Evolutionary conservation across 2,113 vertebrate genomes (phyloP).

Genomic region (Etia nguti): DNA sequence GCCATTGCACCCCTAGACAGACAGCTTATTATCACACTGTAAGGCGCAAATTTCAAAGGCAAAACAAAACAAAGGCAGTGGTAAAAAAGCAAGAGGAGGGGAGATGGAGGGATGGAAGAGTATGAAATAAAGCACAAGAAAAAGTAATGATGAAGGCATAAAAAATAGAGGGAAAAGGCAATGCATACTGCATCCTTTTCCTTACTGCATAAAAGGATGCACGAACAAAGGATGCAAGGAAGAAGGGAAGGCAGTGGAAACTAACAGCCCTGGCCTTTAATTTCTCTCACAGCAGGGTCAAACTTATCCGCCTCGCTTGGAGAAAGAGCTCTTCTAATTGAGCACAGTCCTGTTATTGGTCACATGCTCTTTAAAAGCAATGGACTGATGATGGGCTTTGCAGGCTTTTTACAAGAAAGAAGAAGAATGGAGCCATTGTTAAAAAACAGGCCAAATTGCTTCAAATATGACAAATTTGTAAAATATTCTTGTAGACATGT

Average conservation of each 20-base stretch:
- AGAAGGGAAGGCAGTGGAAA: background rate
- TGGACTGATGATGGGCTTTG: constrained; percentile 6
- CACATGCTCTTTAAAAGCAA: constrained; percentile 15
- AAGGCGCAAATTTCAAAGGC: constrained; percentile 27
- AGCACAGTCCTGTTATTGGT: constrained; percentile 1
- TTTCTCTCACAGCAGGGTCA: constrained; percentile 22
- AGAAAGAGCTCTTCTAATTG: constrained; percentile 23
- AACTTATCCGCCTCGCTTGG: constrained; percentile 16
- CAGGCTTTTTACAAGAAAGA: constrained; percentile 17
- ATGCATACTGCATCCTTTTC: background rate
- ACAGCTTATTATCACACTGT: constrained; percentile 39
- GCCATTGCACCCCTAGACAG: background rate
- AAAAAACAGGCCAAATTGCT: background rate
- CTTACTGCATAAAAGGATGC: background rate
- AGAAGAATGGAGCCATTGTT: constrained; percentile 16
- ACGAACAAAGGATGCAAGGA: background rate
- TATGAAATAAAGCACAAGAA: background rate
- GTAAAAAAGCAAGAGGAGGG: background rate
- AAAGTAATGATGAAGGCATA: background rate
- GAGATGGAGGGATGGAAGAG: background rate
- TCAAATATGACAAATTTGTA: constrained; percentile 1
- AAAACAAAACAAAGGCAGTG: constrained; percentile 11
- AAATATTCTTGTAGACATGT: constrained; percentile 17
- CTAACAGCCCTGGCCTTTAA: constrained; percentile 4
- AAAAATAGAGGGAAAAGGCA: background rate